Evolutionary conservation across 2,797 vertebrate species (phyloP).

Genomic region (Streptopelia turtur): DNA sequence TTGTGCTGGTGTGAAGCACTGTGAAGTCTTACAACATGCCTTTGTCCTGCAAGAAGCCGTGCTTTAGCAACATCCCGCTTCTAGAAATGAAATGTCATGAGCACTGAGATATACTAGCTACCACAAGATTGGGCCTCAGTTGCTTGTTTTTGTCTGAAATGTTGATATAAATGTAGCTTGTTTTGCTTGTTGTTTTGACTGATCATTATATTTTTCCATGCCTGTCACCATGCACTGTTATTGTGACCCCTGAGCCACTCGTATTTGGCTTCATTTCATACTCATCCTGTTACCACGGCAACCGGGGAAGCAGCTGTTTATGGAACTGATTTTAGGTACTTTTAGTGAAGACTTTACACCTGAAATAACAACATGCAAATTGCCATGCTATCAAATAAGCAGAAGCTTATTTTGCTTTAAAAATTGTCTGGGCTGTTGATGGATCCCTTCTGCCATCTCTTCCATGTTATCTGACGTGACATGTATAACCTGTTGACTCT

Average conservation of each 20-base stretch:
- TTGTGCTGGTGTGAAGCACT: not conserved
- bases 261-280: conserved; percentile 6
- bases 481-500: conserved; percentile 29
- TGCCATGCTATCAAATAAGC: conserved; percentile 23
- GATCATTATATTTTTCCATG: not conserved
- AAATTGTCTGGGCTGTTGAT: conserved; percentile 50
- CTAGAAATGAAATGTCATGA: conserved; percentile 50
- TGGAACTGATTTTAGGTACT: not conserved
- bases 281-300: not conserved
- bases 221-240: not conserved
- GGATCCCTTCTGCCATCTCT: conserved; percentile 41
- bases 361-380: conserved; percentile 65
- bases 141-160: not conserved
- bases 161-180: not conserved
- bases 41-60: conserved; percentile 26
- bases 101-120: not conserved
- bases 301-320: not conserved
- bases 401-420: conserved; percentile 51
- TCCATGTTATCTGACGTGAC: not conserved
- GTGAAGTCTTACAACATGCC: not conserved
- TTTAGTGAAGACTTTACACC: conserved; percentile 52
- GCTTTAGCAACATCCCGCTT: conserved; percentile 40
- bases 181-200: not conserved
- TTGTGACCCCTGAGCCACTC: not conserved
- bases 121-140: not conserved